Evolutionary conservation across 2,888 invertebrate species (phyloP).

Genomic region (Agriopis leucophaearia): DNA sequence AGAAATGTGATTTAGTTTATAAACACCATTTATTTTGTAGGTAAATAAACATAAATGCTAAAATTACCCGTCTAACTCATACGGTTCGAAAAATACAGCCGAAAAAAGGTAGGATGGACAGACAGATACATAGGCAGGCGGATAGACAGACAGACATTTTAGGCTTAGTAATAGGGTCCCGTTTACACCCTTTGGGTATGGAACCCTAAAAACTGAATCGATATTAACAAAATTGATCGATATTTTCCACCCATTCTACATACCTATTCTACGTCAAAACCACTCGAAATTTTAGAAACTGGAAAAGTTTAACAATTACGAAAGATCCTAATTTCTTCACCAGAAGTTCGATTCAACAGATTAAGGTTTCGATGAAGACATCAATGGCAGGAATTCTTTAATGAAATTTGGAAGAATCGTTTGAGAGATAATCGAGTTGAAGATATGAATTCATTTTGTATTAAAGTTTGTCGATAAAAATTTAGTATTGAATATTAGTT

Average conservation of each 20-base stretch:
- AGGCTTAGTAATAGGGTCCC: too few species aligned
- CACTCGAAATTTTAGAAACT: slow-evolving; percentile 24
- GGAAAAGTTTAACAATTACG: slow-evolving; percentile 38
- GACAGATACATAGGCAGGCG: too few species aligned
- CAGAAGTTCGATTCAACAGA: slow-evolving; percentile 35
- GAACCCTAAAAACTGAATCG: too few species aligned
- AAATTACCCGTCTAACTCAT: too few species aligned
- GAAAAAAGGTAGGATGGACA: too few species aligned
- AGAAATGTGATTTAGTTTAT: not conserved
- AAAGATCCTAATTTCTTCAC: slow-evolving; percentile 33
- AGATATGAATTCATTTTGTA: slow-evolving; percentile 27
- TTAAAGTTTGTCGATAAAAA: slow-evolving; percentile 18
- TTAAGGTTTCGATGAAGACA: slow-evolving; percentile 29
- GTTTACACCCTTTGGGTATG: too few species aligned
- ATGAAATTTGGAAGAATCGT: slow-evolving; percentile 32
- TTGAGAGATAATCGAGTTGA: slow-evolving; percentile 28
- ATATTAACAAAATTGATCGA: too few species aligned
- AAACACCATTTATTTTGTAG: not conserved
- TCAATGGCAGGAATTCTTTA: slow-evolving; percentile 29
- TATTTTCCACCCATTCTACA: too few species aligned
- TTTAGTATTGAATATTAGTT: not conserved
- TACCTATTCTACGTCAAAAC: not conserved
- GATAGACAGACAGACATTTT: too few species aligned
- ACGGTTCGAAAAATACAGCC: too few species aligned
- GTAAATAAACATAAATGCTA: too few species aligned